Evolutionary conservation across 2,113 vertebrate species (phyloP).

Genomic region (Tyrannus savana): DNA sequence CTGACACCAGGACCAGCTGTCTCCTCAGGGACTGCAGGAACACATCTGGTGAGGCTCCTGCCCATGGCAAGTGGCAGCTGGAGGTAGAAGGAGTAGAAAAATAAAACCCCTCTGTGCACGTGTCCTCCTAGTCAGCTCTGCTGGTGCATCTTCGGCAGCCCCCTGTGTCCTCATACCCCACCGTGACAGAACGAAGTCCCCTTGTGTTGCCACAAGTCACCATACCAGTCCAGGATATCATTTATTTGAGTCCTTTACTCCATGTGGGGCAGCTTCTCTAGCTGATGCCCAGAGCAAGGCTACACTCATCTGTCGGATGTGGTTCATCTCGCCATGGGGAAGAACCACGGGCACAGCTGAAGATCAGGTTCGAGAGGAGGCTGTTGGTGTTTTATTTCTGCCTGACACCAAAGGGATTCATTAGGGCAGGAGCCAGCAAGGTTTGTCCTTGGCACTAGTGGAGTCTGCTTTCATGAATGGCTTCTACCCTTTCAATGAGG

Average conservation of each 20-base stretch:
- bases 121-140: neutral
- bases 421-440: neutral
- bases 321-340: neutral
- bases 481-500: neutral
- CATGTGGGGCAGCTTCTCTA: neutral
- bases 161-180: neutral
- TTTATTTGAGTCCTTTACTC: neutral
- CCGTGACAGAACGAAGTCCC: neutral
- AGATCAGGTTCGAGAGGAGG: neutral
- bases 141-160: neutral
- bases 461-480: neutral
- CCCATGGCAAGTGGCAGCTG: neutral
- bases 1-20: neutral
- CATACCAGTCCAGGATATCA: neutral
- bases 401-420: neutral
- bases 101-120: rapidly evolving
- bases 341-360: neutral
- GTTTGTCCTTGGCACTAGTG: neutral
- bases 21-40: neutral
- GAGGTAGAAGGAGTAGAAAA: neutral
- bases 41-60: neutral
- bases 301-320: neutral
- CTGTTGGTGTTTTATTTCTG: neutral
- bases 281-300: neutral
- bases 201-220: neutral